A percentile compares a stretch with the other conserved stretches of the same genome.
Conservation (phyloP, 2,797 vertebrate species). For the Lithobates pipiens region DNA sequence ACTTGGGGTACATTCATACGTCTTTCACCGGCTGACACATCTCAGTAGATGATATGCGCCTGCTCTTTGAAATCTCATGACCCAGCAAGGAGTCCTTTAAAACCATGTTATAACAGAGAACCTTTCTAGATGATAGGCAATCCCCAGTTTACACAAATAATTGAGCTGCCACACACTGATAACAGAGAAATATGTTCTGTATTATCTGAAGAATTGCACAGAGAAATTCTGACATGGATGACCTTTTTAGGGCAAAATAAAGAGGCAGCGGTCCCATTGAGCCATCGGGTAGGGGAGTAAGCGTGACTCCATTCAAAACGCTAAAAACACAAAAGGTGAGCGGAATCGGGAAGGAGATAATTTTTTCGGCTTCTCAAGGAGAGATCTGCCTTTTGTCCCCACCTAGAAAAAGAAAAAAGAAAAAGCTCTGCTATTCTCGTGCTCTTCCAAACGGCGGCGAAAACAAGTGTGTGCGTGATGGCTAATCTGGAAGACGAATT, state of each 20-base stretch:
- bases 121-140: conserved; percentile 64
- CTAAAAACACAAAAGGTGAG: conserved; percentile 55
- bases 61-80: conserved; percentile 63
- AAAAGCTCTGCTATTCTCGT: conserved; percentile 62
- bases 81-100: conserved; percentile 63
- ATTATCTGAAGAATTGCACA: conserved; percentile 63
- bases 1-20: conserved; percentile 54
- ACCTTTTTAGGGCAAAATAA: conserved; percentile 63
- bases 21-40: conserved; percentile 58
- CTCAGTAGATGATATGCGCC: conserved; percentile 58
- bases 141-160: conserved; percentile 64
- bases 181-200: conserved; percentile 64
- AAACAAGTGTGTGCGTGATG: conserved; percentile 71
- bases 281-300: conserved; percentile 59
- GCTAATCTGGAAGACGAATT: conserved; percentile 72
- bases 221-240: conserved; percentile 62
- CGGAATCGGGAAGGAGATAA: conserved; percentile 44
- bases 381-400: conserved; percentile 45
- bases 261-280: conserved; percentile 60
- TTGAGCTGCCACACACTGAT: conserved; percentile 63
- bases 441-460: conserved; percentile 67
- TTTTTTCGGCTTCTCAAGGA: conserved; percentile 37
- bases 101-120: conserved; percentile 61
- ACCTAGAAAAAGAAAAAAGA: conserved; percentile 36
- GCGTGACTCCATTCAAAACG: conserved; percentile 51